Base-by-base conservation (phyloP, 2,888 invertebrate species). In the Arge pagana region DNA sequence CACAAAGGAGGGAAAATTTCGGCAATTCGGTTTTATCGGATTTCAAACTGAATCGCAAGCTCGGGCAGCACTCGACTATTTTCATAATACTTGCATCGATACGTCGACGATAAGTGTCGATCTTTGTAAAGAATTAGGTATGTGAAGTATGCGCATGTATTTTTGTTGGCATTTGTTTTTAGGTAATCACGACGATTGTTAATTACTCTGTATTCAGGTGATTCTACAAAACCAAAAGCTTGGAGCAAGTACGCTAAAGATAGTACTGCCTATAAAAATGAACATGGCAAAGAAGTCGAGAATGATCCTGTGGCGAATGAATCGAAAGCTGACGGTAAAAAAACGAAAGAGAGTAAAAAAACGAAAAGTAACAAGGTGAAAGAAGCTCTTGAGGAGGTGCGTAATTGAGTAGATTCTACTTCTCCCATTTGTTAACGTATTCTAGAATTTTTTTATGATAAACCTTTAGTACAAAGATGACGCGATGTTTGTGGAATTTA, bases 11-110 rank as follows among this genome's bases (percentile, higher is more conserved):
- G 96, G 97, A 6, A 87, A 87, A 70, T 98, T 98, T 74, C 83
- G 98, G 53, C 88, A 90, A 66, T 98, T 98, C 79, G 94, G 89
- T 3, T 98, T 98, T 71, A 80, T 99, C 62, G 98, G 98, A 5
- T 98, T 86, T 75, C 87, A 90, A 69, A 85, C 82, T 16, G 89
- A 89, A 56, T 85, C 87, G 40, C 89, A 93, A 68, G 96, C 95
- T 0, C 70, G 83, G 40, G 81, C 80, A 24, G 97, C 97, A 0
- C 80, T 86, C 24, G 80, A 88, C 13, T 85, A 87, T 69, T 93
- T 94, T 61, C 82, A 98, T 77, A 88, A 90, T 53, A 87, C 91
- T 2, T 96, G 85, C 71, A 85, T 98, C 45, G 88, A 89, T 61
- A 90, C 93, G 1, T 85, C 85, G 67, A 88, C 84, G 78, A 89